These are phyloP conservation scores for Amazonetta brasiliensis DNA, from an alignment of 2,797 vertebrate species.

Conservation along the genomic window DNA sequence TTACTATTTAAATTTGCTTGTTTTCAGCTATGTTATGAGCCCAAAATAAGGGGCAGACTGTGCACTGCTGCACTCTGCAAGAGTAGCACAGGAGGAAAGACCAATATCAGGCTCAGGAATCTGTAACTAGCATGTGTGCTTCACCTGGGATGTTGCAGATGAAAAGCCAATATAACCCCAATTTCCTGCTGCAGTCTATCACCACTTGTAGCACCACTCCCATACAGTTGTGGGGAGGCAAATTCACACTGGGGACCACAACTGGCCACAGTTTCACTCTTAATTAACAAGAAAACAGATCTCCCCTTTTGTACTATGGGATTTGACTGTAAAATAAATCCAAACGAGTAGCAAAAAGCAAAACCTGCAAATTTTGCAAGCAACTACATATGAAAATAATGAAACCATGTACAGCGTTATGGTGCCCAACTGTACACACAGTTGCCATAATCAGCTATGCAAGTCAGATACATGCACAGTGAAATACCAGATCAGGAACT, in stretches of 20 bases:
- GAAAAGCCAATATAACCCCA: background rate
- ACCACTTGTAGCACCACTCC: background rate
- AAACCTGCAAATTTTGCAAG: background rate
- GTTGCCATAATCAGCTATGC: background rate
- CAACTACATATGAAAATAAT: background rate
- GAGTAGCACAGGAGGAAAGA: background rate
- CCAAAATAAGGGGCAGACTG: background rate
- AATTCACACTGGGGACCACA: background rate
- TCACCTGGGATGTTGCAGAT: background rate
- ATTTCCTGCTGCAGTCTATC: constrained; percentile 18
- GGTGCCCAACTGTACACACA: background rate
- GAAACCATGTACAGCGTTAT: background rate
- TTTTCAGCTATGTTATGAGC: background rate
- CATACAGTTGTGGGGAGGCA: background rate
- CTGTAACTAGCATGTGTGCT: background rate
- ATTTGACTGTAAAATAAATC: background rate
- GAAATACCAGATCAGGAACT: background rate
- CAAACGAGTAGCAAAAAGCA: background rate
- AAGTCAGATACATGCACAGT: background rate
- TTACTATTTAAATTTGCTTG: background rate
- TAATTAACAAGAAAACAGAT: background rate
- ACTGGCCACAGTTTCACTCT: background rate
- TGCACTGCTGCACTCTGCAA: background rate
- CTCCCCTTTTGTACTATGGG: background rate
- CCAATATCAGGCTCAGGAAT: background rate